phyloP scores from a whole-genome alignment of 2,888 invertebrate genomes.

The Fabriciana adippe region DNA sequence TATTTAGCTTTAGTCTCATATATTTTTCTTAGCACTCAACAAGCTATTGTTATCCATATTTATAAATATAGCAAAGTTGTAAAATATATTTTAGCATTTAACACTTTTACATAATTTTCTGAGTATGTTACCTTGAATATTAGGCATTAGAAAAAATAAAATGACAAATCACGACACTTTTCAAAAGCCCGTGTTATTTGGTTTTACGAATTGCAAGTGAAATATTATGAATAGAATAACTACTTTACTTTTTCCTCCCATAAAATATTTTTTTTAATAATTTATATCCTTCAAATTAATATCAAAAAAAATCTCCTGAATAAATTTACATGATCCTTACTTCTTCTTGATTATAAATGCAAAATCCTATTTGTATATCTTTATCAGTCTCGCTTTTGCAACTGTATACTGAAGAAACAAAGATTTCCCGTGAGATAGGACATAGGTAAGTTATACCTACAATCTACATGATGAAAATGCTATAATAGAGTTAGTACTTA shows the following conservation, averaged over 20 bases:
- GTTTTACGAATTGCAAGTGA: constrained; percentile 18
- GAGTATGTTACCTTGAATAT: constrained; percentile 18
- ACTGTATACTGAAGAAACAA: too few species aligned
- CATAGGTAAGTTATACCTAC: too few species aligned
- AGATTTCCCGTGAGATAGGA: too few species aligned
- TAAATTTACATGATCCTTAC: too few species aligned
- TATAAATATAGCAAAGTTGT: neutral
- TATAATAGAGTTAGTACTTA: too few species aligned
- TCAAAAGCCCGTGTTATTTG: constrained; percentile 24
- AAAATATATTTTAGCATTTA: neutral
- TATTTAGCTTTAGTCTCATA: constrained; percentile 61
- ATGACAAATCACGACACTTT: constrained; percentile 26
- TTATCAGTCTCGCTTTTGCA: too few species aligned
- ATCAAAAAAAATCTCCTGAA: too few species aligned
- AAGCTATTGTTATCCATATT: neutral
- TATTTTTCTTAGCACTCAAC: constrained; percentile 1
- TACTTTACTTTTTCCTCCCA: neutral
- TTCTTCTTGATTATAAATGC: too few species aligned
- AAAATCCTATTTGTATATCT: too few species aligned
- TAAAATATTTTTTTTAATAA: too few species aligned
- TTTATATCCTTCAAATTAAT: too few species aligned
- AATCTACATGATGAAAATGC: too few species aligned
- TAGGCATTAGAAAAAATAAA: constrained; percentile 20
- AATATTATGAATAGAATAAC: constrained; percentile 16
- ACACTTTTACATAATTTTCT: neutral